phyloP scores from a whole-genome alignment of 2,113 vertebrate species.

The Hippocampus mohnikei region DNA sequence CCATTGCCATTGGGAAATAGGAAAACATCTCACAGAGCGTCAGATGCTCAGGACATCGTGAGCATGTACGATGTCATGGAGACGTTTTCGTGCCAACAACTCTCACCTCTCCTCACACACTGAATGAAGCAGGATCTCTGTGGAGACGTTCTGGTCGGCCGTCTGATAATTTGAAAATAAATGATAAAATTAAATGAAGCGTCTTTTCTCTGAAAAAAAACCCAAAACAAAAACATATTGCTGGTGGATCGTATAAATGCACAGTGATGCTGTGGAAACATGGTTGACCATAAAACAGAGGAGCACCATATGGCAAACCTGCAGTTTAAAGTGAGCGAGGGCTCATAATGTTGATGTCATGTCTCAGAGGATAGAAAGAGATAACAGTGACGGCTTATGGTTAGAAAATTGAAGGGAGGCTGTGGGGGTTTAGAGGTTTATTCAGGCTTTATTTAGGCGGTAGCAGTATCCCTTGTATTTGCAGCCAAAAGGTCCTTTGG shows the following conservation, averaged over 20 bases:
- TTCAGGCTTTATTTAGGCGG: constrained; percentile 46
- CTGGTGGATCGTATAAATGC: background rate
- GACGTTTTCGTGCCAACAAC: too few relatives aligned
- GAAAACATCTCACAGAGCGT: too few relatives aligned
- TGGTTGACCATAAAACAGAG: background rate
- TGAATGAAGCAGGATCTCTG: too few relatives aligned
- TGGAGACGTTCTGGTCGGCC: too few relatives aligned
- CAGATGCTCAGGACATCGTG: too few relatives aligned
- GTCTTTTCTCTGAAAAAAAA: background rate
- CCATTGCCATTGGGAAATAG: too few relatives aligned
- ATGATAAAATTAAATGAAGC: background rate
- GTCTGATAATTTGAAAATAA: too few relatives aligned
- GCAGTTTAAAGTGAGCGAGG: constrained; percentile 7
- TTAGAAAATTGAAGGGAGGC: constrained; percentile 37
- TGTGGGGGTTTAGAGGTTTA: constrained; percentile 46
- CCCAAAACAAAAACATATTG: background rate
- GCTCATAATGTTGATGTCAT: constrained; percentile 35
- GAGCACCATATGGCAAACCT: background rate
- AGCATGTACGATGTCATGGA: too few relatives aligned
- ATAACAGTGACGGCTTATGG: constrained; percentile 48
- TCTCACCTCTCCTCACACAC: too few relatives aligned
- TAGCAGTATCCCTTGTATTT: constrained; percentile 39
- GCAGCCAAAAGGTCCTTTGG: constrained; percentile 35
- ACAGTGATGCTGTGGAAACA: background rate
- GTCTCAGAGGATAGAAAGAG: constrained; percentile 47